phyloP scores from a whole-genome alignment of 2,888 invertebrate genomes.

The Apoda limacodes region DNA sequence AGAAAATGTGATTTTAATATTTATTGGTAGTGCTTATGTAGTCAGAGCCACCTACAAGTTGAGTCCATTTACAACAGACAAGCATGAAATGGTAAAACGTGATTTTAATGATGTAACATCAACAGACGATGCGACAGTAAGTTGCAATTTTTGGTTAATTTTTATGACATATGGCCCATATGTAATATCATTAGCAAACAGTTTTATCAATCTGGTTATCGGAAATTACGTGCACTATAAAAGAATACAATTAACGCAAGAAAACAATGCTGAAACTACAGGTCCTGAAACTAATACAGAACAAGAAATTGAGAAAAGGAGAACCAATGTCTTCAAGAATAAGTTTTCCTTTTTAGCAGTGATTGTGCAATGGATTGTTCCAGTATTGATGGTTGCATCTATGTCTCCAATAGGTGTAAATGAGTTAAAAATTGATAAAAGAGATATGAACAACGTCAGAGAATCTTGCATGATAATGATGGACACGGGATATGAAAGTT shows the following conservation, averaged over 20 bases:
- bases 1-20: slow-evolving; percentile 48
- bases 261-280: neutral
- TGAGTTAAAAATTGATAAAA: slow-evolving; percentile 26
- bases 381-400: slow-evolving; percentile 38
- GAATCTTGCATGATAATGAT: slow-evolving; percentile 43
- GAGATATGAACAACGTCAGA: slow-evolving; percentile 26
- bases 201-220: slow-evolving; percentile 49
- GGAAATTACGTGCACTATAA: slow-evolving; percentile 57
- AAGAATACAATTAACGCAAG: no score
- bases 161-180: slow-evolving; percentile 50
- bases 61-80: slow-evolving; percentile 29
- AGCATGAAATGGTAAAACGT: slow-evolving; percentile 32
- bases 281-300: no score
- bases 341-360: slow-evolving; percentile 43
- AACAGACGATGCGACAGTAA: slow-evolving; percentile 17
- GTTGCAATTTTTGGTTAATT: slow-evolving; percentile 37
- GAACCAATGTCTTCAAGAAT: no score
- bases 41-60: slow-evolving; percentile 33
- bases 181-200: slow-evolving; percentile 50
- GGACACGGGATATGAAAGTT: slow-evolving; percentile 33
- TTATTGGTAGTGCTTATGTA: slow-evolving; percentile 49
- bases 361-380: slow-evolving; percentile 46
- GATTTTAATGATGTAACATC: slow-evolving; percentile 14
- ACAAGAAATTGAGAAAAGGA: no score
- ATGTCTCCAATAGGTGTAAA: slow-evolving; percentile 50